phyloP scores from a whole-genome alignment of 1,140 invertebrate species.

The Cydia fagiglandana region DNA sequence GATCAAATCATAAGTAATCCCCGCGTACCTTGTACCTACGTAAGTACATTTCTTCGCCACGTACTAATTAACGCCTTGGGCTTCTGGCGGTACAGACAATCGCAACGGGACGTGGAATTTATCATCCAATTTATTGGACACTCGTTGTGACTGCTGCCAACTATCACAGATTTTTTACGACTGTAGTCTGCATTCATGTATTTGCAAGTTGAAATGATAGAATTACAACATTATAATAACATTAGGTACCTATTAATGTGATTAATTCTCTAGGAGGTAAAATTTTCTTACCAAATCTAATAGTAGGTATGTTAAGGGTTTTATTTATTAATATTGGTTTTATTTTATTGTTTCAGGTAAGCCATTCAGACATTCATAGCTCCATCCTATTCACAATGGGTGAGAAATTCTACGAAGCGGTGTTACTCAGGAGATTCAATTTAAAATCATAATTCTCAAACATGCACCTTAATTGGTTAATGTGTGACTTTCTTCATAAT shows the following conservation, averaged over 20 bases:
- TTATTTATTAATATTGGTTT: constrained; percentile 6
- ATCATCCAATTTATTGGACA: constrained; percentile 29
- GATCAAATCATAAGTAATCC: constrained; percentile 14
- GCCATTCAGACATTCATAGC: background rate
- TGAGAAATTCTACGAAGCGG: constrained; percentile 24
- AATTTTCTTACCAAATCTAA: too few species aligned
- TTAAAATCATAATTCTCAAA: background rate
- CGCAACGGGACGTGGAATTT: constrained; percentile 27
- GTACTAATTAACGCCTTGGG: constrained; percentile 23
- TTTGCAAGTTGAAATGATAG: background rate
- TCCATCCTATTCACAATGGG: background rate
- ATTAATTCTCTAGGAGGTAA: background rate
- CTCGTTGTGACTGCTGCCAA: constrained; percentile 9
- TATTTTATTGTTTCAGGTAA: constrained; percentile 30
- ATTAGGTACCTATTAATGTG: too few species aligned
- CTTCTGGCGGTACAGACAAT: constrained; percentile 3
- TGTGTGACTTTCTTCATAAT: constrained; percentile 27
- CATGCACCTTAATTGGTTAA: constrained; percentile 16
- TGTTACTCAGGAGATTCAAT: constrained; percentile 1
- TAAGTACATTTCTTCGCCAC: background rate
- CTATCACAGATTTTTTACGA: constrained; percentile 22
- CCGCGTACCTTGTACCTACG: background rate
- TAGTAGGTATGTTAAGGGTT: background rate
- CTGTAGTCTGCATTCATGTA: constrained; percentile 13
- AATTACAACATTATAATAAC: background rate